Evolutionary conservation across 2,113 vertebrate species (phyloP).

Genomic region (Albula goreensis): DNA sequence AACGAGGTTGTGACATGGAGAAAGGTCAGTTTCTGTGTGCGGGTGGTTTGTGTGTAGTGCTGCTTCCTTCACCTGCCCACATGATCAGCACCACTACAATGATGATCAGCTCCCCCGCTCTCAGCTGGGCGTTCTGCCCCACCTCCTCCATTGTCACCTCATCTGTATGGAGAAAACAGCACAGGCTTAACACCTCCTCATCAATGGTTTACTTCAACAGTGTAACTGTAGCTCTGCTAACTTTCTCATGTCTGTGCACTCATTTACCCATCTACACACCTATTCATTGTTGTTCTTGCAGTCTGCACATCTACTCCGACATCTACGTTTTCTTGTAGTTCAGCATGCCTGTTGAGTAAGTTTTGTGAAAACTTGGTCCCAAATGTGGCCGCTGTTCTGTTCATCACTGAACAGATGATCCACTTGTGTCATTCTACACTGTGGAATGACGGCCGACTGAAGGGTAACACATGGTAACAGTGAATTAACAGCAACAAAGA

Average conservation of each 20-base stretch:
- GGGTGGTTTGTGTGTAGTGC: not conserved
- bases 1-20: not conserved
- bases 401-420: too few species aligned
- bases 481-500: not conserved
- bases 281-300: not conserved
- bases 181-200: not conserved
- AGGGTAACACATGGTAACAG: not conserved
- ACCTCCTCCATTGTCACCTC: slow-evolving; percentile 90
- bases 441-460: not conserved
- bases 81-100: slow-evolving; percentile 94
- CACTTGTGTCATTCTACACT: too few species aligned
- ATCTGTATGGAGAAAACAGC: slow-evolving; percentile 65
- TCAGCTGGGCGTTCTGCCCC: slow-evolving; percentile 79
- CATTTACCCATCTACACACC: not conserved
- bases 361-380: not conserved
- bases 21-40: not conserved
- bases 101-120: slow-evolving; percentile 90
- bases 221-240: not conserved
- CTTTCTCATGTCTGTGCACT: not conserved
- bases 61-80: slow-evolving; percentile 86
- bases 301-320: not conserved
- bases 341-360: not conserved
- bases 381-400: not conserved
- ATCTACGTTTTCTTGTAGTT: not conserved
- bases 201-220: not conserved